These are phyloP conservation scores for Pangasius krempfi DNA, from an alignment of 2,797 vertebrate species.

Conservation along the genomic window DNA sequence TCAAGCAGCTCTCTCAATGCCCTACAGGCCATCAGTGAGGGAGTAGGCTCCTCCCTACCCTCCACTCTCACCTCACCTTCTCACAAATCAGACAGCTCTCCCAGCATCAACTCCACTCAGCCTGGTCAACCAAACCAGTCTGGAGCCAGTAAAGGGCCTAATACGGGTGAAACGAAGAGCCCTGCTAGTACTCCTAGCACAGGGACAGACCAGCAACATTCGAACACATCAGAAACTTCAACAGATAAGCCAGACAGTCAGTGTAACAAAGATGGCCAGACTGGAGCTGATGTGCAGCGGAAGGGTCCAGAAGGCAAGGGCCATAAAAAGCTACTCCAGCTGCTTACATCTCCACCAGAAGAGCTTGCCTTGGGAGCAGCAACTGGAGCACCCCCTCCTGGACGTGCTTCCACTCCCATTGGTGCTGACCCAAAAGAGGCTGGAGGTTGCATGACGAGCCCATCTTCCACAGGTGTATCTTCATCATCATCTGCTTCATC, in stretches of 20 bases:
- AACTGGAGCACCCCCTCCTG: constrained; percentile 62
- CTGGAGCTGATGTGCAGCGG: constrained; percentile 77
- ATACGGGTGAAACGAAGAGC: constrained; percentile 84
- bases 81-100: constrained; percentile 87
- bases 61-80: constrained; percentile 90
- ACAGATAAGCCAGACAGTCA: constrained; percentile 86
- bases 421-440: constrained; percentile 86
- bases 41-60: constrained; percentile 90
- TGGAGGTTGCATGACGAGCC: constrained; percentile 82
- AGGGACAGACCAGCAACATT: constrained; percentile 69
- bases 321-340: constrained; percentile 94
- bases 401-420: constrained; percentile 74
- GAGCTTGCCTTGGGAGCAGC: constrained; percentile 78
- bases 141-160: constrained; percentile 66
- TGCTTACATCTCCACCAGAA: constrained; percentile 92
- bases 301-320: constrained; percentile 84
- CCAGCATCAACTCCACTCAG: constrained; percentile 84
- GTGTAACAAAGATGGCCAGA: constrained; percentile 76
- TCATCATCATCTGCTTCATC: constrained; percentile 76
- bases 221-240: constrained; percentile 82
- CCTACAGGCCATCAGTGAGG: constrained; percentile 97
- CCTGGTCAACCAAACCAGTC: constrained; percentile 70
- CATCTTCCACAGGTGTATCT: constrained; percentile 90
- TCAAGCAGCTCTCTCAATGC: constrained; percentile 97
- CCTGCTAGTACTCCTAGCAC: constrained; percentile 81